A percentile compares a stretch with the other conserved stretches of the same genome.
These are phyloP conservation scores for Bryconaethiops microstoma DNA, from an alignment of 2,797 vertebrate species.

Conservation along the genomic window DNA sequence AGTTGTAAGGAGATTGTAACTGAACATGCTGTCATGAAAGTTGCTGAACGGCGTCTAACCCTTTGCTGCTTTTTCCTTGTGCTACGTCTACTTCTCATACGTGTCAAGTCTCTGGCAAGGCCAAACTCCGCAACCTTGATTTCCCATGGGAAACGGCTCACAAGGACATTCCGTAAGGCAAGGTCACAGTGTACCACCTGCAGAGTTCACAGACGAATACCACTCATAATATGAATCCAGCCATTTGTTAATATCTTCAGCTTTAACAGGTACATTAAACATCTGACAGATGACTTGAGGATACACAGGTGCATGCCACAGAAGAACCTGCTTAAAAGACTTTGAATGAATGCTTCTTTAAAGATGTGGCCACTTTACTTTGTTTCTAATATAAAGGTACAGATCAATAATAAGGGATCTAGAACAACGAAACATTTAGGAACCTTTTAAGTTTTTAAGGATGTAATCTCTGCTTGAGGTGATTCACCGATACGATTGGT, in stretches of 20 bases:
- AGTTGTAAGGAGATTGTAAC: not conserved
- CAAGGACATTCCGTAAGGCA: constrained; percentile 78
- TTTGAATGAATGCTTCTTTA: not conserved
- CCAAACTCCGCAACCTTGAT: constrained; percentile 78
- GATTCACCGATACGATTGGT: too few species aligned
- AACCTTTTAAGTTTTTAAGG: too few species aligned
- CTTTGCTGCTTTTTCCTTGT: constrained; percentile 64
- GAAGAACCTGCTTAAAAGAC: not conserved
- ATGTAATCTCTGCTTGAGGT: too few species aligned
- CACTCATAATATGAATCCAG: not conserved
- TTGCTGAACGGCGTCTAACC: constrained; percentile 53
- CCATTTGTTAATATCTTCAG: not conserved
- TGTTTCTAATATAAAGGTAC: too few species aligned
- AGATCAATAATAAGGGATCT: not conserved
- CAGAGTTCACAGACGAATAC: constrained; percentile 15
- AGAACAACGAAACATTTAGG: too few species aligned
- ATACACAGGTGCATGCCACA: not conserved
- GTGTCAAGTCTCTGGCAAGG: constrained; percentile 70
- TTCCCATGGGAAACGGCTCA: constrained; percentile 77
- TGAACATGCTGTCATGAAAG: not conserved
- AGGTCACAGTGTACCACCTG: constrained; percentile 80
- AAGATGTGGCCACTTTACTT: too few species aligned
- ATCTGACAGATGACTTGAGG: not conserved
- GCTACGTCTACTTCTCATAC: constrained; percentile 68
- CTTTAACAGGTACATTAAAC: not conserved